Evolutionary conservation across 2,888 invertebrate genomes (phyloP), one percentile per base, ranked within the genome.

Genomic region (Chaetogeoica ovagalla): DNA sequence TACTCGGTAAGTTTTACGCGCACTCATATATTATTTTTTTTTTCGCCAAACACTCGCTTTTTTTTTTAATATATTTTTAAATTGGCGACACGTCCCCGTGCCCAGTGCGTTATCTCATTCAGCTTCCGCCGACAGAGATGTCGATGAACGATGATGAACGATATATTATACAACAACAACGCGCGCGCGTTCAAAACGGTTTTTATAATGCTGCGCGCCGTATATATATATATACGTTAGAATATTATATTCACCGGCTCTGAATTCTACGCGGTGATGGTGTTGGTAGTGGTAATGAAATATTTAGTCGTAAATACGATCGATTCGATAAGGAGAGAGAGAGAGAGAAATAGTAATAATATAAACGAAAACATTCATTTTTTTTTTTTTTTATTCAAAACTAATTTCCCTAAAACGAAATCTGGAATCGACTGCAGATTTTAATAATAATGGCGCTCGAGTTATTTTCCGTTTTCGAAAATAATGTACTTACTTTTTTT

Each of bases 401-500:
- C 52, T 43, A 59, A 63, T 73, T 71, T 73, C 13, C 13, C 13
- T n/a, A 30, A 15, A 48, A 52, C 9, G 13, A 52, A 63, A 73
- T 63, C n/a, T 37, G n/a, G 19, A 73, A n/a, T 17, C 21, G 19
- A 57, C 30, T 7, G 30, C 30, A 21, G 17, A 17, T 65, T 73
- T 52, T 30, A 55, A 69, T 52, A 55, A 69, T 52, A 30, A 30
- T 30, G 30, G 23, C 55, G 1, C 17, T 23, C 30, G 30, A 17
- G 63, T n/a, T n/a, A 43, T 43, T 9, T 17, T 5, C 19, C n/a
- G 8, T 37, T 17, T 43, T 63, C 52, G 60, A 48, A 59, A 66
- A 60, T 2, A 30, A 65, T 19, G 17, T 62, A 74, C 57, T 65
- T 66, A 66, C 57, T 75, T 13, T 57, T 57, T 3, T 57, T 66